Evolutionary conservation across 2,113 vertebrate species (phyloP).

Genomic region (Tichodroma muraria): DNA sequence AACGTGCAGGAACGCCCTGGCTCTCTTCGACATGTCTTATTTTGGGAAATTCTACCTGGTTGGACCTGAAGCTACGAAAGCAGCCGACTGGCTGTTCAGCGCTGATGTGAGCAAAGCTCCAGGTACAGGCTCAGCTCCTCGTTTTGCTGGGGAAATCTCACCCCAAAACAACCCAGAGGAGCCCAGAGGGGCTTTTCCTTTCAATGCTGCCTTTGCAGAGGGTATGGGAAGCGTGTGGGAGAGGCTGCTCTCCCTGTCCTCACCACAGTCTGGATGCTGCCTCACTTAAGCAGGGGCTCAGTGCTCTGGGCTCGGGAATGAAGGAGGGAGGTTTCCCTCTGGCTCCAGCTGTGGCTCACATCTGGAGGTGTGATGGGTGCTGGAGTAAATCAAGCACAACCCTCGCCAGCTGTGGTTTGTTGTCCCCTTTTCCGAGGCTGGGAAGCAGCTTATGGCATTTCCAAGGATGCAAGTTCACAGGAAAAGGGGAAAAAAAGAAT

Average conservation of each 20-base stretch:
- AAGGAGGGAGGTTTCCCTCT: background rate
- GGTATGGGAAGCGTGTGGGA: background rate
- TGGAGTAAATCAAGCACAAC: background rate
- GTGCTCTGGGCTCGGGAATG: background rate
- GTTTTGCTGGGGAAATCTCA: background rate
- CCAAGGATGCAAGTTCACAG: background rate
- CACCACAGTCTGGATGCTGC: background rate
- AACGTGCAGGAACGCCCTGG: conserved; percentile 80
- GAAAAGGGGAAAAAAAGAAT: background rate
- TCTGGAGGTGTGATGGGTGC: background rate
- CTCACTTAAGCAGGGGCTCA: background rate
- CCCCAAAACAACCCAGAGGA: background rate
- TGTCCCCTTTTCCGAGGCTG: background rate
- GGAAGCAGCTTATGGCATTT: background rate
- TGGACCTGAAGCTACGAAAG: conserved; percentile 85
- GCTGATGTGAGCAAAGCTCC: conserved; percentile 85
- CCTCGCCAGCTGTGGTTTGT: fast-evolving
- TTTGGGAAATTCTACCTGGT: conserved; percentile 97
- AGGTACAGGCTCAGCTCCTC: conserved; percentile 66
- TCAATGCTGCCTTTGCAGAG: background rate
- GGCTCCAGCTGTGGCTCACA: background rate
- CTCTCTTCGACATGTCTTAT: conserved; percentile 96
- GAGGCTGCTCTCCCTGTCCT: background rate
- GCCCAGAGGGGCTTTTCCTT: background rate
- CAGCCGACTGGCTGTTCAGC: conserved; percentile 91